These are phyloP conservation scores for Acanthopleura granulata DNA, from an alignment of 2,888 invertebrate species.

Conservation along the genomic window DNA sequence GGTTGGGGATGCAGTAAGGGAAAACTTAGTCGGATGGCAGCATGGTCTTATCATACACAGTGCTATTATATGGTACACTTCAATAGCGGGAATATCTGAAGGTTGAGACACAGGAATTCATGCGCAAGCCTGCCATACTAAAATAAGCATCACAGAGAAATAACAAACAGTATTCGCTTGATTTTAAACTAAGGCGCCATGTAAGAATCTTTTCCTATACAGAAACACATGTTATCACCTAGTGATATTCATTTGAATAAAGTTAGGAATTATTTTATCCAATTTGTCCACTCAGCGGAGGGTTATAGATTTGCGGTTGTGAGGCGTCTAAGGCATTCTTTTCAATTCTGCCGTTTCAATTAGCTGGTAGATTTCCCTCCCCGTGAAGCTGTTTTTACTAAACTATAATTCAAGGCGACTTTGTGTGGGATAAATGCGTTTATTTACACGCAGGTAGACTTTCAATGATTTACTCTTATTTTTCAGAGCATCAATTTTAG, in stretches of 20 bases:
- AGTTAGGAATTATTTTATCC: constrained; percentile 60
- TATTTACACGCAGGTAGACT: neutral
- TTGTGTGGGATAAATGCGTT: neutral
- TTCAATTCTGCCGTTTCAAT: constrained; percentile 64
- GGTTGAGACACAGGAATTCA: constrained; percentile 58
- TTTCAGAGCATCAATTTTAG: neutral
- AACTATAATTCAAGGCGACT: neutral
- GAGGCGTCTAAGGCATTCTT: constrained; percentile 65
- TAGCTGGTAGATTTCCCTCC: constrained; percentile 57
- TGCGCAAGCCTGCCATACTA: constrained; percentile 49
- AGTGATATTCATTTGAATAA: constrained; percentile 53
- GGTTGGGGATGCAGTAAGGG: constrained; percentile 50
- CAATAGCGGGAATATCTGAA: constrained; percentile 68
- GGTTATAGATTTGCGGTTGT: constrained; percentile 53
- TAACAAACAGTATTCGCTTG: constrained; percentile 1
- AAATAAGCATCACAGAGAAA: neutral
- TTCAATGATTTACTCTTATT: constrained; percentile 1
- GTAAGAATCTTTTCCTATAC: constrained; percentile 12
- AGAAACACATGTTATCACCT: constrained; percentile 46
- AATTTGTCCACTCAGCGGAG: constrained; percentile 63
- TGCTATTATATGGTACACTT: constrained; percentile 67
- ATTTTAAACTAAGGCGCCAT: constrained; percentile 19
- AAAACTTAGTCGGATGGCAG: constrained; percentile 65
- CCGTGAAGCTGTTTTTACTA: constrained; percentile 26
- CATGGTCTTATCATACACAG: constrained; percentile 69